A percentile compares a stretch with the other conserved stretches of the same genome.
These are phyloP conservation scores for Orthonyx spaldingii DNA, from an alignment of 2,113 vertebrate species.

Conservation along the genomic window DNA sequence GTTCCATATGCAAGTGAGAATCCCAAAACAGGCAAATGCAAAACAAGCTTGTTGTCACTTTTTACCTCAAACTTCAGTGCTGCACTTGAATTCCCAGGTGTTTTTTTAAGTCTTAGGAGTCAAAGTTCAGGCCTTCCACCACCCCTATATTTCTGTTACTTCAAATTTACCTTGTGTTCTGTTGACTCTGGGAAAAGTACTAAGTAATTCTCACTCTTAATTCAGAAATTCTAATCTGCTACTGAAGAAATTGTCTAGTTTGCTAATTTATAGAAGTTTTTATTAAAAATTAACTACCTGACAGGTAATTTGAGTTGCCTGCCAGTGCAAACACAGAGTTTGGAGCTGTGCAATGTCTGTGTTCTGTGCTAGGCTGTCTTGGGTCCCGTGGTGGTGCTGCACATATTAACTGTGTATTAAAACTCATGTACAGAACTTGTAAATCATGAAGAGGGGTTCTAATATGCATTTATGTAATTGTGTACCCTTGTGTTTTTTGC, in stretches of 20 bases:
- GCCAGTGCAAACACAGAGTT: not conserved
- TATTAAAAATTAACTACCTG: not conserved
- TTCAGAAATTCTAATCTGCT: not conserved
- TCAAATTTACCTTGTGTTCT: not conserved
- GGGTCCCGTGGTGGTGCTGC: rapidly evolving
- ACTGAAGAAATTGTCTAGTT: not conserved
- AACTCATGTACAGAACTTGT: not conserved
- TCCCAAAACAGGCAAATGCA: not conserved
- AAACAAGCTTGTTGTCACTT: not conserved
- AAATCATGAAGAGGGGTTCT: not conserved
- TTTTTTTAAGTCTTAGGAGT: not conserved
- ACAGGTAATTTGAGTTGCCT: not conserved
- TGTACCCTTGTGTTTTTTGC: not conserved
- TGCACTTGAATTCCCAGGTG: not conserved
- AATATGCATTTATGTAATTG: not conserved
- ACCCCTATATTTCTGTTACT: not conserved
- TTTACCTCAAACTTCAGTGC: not conserved
- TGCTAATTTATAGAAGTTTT: not conserved
- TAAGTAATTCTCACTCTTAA: not conserved
- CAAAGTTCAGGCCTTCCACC: not conserved
- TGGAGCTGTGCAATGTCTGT: not conserved
- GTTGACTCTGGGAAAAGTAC: not conserved
- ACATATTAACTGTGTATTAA: not conserved
- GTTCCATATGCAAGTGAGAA: not conserved
- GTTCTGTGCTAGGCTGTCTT: not conserved